These are phyloP conservation scores for Scomberomorus guttatus DNA, from an alignment of 2,797 vertebrate species.

Conservation along the genomic window DNA sequence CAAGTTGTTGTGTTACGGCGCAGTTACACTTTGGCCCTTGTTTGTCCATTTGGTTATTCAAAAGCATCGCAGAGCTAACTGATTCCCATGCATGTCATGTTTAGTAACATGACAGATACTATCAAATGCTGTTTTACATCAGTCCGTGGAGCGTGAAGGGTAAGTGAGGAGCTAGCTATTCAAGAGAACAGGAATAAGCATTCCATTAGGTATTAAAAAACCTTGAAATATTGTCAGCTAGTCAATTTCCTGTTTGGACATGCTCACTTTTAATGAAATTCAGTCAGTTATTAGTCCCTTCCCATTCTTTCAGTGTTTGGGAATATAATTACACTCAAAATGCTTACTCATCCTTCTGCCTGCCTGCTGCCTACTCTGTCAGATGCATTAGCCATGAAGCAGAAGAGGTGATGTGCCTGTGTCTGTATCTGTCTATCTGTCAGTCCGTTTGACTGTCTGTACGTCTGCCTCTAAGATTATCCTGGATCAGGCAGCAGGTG, in stretches of 20 bases:
- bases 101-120: constrained; percentile 76
- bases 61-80: constrained; percentile 56
- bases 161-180: constrained; percentile 68
- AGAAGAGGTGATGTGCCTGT: constrained; percentile 78
- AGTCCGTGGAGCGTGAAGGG: constrained; percentile 75
- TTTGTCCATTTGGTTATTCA: constrained; percentile 80
- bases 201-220: constrained; percentile 80
- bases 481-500: constrained; percentile 78
- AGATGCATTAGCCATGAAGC: constrained; percentile 80
- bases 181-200: constrained; percentile 72
- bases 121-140: constrained; percentile 76
- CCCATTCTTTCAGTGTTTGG: constrained; percentile 72
- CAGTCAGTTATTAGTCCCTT: constrained; percentile 75
- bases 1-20: constrained; percentile 76
- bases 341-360: constrained; percentile 82
- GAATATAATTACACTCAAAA: constrained; percentile 80
- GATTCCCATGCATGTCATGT: constrained; percentile 78
- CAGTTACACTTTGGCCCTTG: constrained; percentile 80
- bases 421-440: constrained; percentile 74
- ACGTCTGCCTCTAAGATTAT: constrained; percentile 71
- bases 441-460: constrained; percentile 71
- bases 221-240: constrained; percentile 71
- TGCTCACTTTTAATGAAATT: constrained; percentile 77
- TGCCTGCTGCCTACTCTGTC: constrained; percentile 82
- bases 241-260: constrained; percentile 83